Evolutionary conservation across 2,797 vertebrate species (phyloP).

Genomic region (Micrastur ruficollis): DNA sequence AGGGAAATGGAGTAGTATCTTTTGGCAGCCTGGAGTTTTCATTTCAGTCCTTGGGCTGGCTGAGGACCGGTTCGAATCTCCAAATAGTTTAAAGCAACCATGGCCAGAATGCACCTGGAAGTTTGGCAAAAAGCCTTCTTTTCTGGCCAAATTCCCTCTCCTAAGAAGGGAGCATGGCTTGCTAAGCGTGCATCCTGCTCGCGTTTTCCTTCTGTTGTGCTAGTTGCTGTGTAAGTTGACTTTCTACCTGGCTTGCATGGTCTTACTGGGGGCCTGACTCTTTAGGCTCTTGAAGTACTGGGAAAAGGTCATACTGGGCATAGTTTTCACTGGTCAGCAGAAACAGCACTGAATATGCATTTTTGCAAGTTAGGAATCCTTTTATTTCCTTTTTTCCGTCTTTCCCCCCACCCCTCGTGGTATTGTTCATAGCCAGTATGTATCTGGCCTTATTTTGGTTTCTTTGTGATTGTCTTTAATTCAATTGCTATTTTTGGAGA

Average conservation of each 20-base stretch:
- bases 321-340: background rate
- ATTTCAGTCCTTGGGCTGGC: background rate
- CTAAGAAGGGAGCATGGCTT: background rate
- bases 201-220: background rate
- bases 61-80: background rate
- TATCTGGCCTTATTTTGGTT: background rate
- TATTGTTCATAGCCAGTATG: background rate
- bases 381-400: no score
- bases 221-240: fast-evolving
- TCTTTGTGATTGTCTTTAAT: background rate
- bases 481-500: background rate
- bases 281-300: background rate
- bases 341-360: background rate
- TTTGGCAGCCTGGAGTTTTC: background rate
- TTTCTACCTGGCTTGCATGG: background rate
- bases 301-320: background rate
- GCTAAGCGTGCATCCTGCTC: background rate
- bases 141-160: background rate
- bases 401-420: fast-evolving
- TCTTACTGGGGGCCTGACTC: background rate
- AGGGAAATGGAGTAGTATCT: background rate
- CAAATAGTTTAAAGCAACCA: background rate
- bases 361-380: background rate
- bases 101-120: background rate
- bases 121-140: background rate